A percentile compares a stretch with the other conserved stretches of the same genome.
Evolutionary conservation across 2,797 vertebrate species (phyloP).

Genomic region (Enteromius radiatus): DNA sequence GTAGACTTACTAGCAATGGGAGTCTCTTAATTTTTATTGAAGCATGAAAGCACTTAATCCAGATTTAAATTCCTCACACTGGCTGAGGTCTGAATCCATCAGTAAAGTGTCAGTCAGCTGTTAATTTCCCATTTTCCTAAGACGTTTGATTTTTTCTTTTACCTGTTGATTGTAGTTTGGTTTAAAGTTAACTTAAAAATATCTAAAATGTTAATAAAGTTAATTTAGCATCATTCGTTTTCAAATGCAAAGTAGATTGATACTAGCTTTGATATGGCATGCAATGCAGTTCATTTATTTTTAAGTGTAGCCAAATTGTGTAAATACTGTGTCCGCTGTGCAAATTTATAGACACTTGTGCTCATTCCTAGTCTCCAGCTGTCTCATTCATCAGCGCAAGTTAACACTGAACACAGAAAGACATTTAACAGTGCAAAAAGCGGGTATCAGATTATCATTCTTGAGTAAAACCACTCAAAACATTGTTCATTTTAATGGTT

Average conservation of each 20-base stretch:
- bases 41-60: conserved; percentile 23
- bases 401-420: neutral
- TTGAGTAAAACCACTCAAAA: conserved; percentile 5
- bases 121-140: neutral
- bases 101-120: conserved; percentile 8
- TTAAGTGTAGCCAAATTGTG: neutral
- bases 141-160: neutral
- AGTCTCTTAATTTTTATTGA: conserved; percentile 10
- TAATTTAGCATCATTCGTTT: neutral
- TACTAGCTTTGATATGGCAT: neutral
- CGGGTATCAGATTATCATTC: conserved; percentile 13
- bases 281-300: neutral
- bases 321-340: neutral
- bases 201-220: neutral
- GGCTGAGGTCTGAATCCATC: conserved; percentile 3
- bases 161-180: neutral
- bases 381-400: neutral
- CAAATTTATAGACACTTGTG: neutral
- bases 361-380: neutral
- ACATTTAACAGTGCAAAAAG: conserved; percentile 12
- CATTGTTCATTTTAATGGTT: conserved; percentile 22
- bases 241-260: too few species aligned
- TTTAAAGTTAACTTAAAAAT: neutral
- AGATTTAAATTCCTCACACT: conserved; percentile 24
- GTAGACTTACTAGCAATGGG: neutral